Evolutionary conservation across 1,140 invertebrate species (phyloP), one percentile per base, ranked within the genome.

Genomic region (Trichoplusia ni): DNA sequence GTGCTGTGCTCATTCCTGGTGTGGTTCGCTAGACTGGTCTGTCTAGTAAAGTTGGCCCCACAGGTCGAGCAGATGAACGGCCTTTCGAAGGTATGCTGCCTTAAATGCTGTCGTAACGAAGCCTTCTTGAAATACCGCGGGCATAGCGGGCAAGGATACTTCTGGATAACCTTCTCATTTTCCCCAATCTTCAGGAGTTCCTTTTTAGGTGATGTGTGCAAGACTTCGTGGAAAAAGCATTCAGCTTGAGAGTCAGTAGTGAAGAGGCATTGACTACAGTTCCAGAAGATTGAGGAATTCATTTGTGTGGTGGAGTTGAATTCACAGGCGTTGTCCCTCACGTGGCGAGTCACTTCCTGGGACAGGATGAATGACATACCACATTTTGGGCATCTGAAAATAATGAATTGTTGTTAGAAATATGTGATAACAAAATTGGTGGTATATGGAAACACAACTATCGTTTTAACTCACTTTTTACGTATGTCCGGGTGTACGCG

Each of bases 81-180:
- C 66, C 95, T 94, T 77, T 98, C 97, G 13, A 95, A 93, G 0
- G 95, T 96, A 74, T 96, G 95, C 21, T 92, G 91, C 16, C 94
- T 91, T 33, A 96, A 87, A 78, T 97, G 96, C 21, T 93, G 92
- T 1, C 93, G 89, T 8, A 97, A 84, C 0, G 94, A 94, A 0
- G 92, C 82, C 75, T 95, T 96, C 8, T 89, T 92, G 66, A 96
- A 95, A 11, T 92, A 91, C 62, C 95, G 95, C 0, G 94, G 88
- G 64, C 96, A 96, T 0, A 94, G 66, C 0, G 93, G 93, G 69
- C 95, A 96, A 0, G 82, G 79, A 37, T 94, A 94, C 81, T 92
- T 93, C 1, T 80, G 73, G 5, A 85, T 54, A 27, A 75, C 5
- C 44, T 83, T 80, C 51, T 83, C 66, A 33, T 89, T 79, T 42